These are phyloP conservation scores for Lucilia sericata DNA, from an alignment of 1,140 invertebrate genomes.

Conservation along the genomic window DNA sequence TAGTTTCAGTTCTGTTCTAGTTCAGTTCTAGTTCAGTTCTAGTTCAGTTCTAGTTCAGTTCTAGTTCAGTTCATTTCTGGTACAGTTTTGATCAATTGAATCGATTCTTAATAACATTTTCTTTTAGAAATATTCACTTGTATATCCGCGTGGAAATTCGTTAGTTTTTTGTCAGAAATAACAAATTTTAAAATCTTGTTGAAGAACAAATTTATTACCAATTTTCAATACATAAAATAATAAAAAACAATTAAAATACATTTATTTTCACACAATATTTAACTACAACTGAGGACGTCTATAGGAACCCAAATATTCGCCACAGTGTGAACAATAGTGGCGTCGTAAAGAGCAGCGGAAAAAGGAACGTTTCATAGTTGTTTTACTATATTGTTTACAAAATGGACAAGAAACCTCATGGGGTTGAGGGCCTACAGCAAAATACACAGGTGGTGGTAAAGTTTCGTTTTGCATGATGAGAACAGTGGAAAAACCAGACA, in stretches of 20 bases:
- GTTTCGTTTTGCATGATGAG: slow-evolving; percentile 51
- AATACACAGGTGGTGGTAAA: slow-evolving; percentile 55
- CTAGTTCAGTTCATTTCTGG: too few relatives aligned
- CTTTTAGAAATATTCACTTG: too few relatives aligned
- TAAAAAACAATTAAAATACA: neutral
- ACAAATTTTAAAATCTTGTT: too few relatives aligned
- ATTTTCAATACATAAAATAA: neutral
- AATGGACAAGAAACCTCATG: slow-evolving; percentile 64
- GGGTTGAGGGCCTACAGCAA: slow-evolving; percentile 64
- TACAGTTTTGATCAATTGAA: too few relatives aligned
- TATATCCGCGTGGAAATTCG: too few relatives aligned
- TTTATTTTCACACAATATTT: neutral
- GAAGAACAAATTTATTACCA: too few relatives aligned
- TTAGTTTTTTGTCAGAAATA: too few relatives aligned
- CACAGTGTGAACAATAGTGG: slow-evolving; percentile 63
- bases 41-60: too few relatives aligned
- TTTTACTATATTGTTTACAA: slow-evolving; percentile 57
- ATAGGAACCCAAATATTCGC: slow-evolving; percentile 63
- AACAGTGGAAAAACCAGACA: neutral
- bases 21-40: too few relatives aligned
- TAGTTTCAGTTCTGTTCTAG: too few relatives aligned
- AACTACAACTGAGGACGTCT: slow-evolving; percentile 59
- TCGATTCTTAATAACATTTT: too few relatives aligned
- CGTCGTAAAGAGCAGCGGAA: slow-evolving; percentile 54
- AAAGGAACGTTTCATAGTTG: slow-evolving; percentile 55